Evolutionary conservation across 2,888 invertebrate species (phyloP).

Genomic region (Zygaena filipendulae): DNA sequence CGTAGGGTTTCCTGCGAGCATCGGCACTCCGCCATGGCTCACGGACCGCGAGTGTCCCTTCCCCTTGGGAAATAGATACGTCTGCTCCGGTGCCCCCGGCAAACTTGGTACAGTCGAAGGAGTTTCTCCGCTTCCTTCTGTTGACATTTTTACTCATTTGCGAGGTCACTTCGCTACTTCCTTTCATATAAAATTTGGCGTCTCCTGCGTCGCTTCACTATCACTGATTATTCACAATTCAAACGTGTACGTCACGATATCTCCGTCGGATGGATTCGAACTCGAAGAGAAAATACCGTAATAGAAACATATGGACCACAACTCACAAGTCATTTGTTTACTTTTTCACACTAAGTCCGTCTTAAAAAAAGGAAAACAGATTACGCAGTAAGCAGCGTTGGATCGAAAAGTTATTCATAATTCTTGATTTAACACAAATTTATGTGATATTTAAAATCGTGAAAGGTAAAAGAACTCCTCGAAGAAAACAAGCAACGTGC

Average conservation of each 20-base stretch:
- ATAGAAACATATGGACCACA: slow-evolving; percentile 61
- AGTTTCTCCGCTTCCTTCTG: slow-evolving; percentile 72
- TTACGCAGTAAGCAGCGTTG: too few relatives aligned
- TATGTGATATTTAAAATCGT: too few relatives aligned
- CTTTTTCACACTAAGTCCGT: slow-evolving; percentile 46
- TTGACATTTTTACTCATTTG: slow-evolving; percentile 77
- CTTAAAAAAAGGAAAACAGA: too few relatives aligned
- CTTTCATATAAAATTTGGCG: slow-evolving; percentile 63
- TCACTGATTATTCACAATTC: too few relatives aligned
- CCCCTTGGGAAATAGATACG: slow-evolving; percentile 60
- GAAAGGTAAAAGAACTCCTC: too few relatives aligned
- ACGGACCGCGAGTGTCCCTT: slow-evolving; percentile 83
- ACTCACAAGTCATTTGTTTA: slow-evolving; percentile 51
- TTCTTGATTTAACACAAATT: too few relatives aligned
- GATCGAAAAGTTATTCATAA: too few relatives aligned
- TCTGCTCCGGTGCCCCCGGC: slow-evolving; percentile 63
- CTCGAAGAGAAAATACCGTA: slow-evolving; percentile 32
- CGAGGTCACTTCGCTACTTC: slow-evolving; percentile 40
- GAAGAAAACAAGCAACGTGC: too few relatives aligned
- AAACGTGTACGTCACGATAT: too few relatives aligned
- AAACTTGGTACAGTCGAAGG: slow-evolving; percentile 57
- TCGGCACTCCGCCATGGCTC: slow-evolving; percentile 81
- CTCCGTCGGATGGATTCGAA: too few relatives aligned
- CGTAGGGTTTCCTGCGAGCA: slow-evolving; percentile 46
- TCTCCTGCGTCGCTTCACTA: too few relatives aligned